Conservation (phyloP, 2,113 vertebrate genomes). For the Pungitius pungitius region DNA sequence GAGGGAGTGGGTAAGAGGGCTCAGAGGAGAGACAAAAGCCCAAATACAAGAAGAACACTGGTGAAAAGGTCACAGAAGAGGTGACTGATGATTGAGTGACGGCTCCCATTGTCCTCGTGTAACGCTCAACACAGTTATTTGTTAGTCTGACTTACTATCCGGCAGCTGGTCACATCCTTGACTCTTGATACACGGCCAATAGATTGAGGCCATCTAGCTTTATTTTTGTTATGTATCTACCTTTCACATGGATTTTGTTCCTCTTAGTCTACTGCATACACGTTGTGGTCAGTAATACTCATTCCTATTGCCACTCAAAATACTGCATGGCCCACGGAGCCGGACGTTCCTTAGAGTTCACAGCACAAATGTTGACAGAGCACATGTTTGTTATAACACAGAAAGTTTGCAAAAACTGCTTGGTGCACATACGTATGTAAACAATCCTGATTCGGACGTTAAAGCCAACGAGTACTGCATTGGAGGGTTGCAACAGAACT, state of each 20-base stretch:
- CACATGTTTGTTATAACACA: background rate
- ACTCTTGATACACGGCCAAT: constrained; percentile 11
- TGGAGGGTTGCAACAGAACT: background rate
- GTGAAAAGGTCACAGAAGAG: constrained; percentile 67
- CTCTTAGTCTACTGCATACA: background rate
- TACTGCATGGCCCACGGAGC: background rate
- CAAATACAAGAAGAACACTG: constrained; percentile 39
- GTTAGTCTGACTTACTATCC: constrained; percentile 30
- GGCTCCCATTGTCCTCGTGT: constrained; percentile 39
- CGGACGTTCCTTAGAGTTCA: background rate
- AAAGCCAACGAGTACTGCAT: background rate
- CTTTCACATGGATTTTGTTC: background rate
- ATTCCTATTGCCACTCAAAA: background rate
- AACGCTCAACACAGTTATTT: constrained; percentile 38
- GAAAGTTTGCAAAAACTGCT: constrained; percentile 3
- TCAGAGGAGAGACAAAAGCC: constrained; percentile 41
- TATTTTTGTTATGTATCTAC: background rate
- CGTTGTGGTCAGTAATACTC: background rate
- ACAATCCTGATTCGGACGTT: constrained; percentile 3
- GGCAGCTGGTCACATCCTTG: constrained; percentile 8
- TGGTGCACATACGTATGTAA: constrained; percentile 1
- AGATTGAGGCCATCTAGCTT: constrained; percentile 23
- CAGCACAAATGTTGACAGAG: background rate
- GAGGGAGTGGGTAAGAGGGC: constrained; percentile 45
- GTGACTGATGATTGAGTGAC: constrained; percentile 59